phyloP scores from a whole-genome alignment of 1,140 invertebrate species.

The Drosophila orosa region DNA sequence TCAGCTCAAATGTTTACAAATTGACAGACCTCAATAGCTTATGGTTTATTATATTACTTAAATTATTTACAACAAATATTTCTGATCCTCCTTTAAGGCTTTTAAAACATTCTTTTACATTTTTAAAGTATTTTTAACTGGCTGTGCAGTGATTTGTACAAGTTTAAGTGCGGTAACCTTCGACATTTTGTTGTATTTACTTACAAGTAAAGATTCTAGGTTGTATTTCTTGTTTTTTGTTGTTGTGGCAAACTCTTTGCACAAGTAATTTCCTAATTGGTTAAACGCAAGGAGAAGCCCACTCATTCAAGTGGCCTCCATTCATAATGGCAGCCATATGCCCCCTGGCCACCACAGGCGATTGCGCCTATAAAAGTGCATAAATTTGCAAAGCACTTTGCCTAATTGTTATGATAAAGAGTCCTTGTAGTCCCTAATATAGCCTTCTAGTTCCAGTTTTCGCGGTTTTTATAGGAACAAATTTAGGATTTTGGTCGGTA shows the following conservation, averaged over 20 bases:
- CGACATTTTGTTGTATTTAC: too few species aligned
- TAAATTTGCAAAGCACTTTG: constrained; percentile 63
- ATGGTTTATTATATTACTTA: too few species aligned
- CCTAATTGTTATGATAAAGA: constrained; percentile 63
- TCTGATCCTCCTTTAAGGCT: too few species aligned
- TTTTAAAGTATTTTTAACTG: too few species aligned
- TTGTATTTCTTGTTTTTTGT: constrained; percentile 30
- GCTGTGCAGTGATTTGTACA: too few species aligned
- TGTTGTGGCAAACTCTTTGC: constrained; percentile 54
- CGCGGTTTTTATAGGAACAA: background rate
- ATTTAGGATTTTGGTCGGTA: background rate
- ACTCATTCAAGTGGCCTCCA: constrained; percentile 2
- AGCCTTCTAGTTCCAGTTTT: background rate
- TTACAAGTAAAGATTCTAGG: constrained; percentile 35
- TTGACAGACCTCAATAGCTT: too few species aligned
- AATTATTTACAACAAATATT: too few species aligned
- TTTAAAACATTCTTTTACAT: too few species aligned
- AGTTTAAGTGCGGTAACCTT: too few species aligned
- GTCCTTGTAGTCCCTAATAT: constrained; percentile 19
- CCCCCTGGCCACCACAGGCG: constrained; percentile 31
- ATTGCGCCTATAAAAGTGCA: constrained; percentile 53
- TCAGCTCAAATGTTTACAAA: too few species aligned
- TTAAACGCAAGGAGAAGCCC: constrained; percentile 42
- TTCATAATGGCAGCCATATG: background rate
- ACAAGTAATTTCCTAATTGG: constrained; percentile 73